Conservation (phyloP, 2,797 vertebrate species). For the Eulemur albifrons region DNA sequence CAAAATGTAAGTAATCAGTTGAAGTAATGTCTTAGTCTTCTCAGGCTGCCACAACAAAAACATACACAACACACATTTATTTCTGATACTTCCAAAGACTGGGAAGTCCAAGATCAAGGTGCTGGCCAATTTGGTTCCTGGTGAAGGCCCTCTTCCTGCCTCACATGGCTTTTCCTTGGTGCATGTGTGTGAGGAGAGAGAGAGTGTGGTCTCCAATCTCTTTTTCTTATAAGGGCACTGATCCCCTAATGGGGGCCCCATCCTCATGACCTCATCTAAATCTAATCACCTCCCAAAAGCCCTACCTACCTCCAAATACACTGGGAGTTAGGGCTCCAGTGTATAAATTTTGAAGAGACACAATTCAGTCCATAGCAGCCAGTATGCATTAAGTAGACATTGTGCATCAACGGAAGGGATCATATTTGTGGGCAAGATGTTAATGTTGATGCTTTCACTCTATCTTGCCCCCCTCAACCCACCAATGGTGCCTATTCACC, state of each 20-base stretch:
- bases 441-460: neutral
- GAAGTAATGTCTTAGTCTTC: neutral
- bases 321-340: neutral
- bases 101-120: neutral
- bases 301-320: neutral
- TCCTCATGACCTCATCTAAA: neutral
- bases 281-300: neutral
- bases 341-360: neutral
- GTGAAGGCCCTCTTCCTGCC: neutral
- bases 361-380: neutral
- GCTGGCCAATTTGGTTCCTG: neutral
- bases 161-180: neutral
- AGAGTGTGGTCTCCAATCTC: neutral
- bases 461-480: neutral
- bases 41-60: neutral
- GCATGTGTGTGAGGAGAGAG: neutral
- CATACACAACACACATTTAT: neutral
- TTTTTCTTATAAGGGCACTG: neutral
- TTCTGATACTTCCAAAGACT: neutral
- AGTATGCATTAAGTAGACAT: neutral
- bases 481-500: neutral
- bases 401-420: neutral
- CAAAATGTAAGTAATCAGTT: neutral
- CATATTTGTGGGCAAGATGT: neutral
- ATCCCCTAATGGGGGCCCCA: neutral